These are phyloP conservation scores for Bolborhynchus lineola DNA, from an alignment of 2,113 vertebrate genomes.

Conservation along the genomic window DNA sequence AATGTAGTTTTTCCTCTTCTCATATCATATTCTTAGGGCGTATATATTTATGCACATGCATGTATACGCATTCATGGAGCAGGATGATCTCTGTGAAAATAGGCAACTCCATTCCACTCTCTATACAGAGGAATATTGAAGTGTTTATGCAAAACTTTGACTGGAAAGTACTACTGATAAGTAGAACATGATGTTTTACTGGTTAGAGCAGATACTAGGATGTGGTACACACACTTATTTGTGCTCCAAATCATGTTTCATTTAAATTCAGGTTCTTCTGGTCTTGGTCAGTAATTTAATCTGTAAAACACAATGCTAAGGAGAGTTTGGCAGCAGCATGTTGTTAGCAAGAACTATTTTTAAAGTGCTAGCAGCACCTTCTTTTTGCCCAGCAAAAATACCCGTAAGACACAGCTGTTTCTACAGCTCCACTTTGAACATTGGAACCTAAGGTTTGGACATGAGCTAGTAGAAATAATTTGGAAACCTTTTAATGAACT, in stretches of 20 bases:
- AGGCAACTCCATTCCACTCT: not conserved
- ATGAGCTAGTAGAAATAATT: not conserved
- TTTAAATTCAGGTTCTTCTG: not conserved
- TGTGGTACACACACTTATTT: not conserved
- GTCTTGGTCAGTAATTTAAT: not conserved
- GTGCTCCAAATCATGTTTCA: not conserved
- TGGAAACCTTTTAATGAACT: not conserved
- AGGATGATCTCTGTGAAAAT: not conserved
- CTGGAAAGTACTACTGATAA: not conserved
- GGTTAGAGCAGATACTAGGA: not conserved
- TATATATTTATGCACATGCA: fast-evolving
- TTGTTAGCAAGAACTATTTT: not conserved
- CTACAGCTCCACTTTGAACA: not conserved
- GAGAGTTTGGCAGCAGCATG: not conserved
- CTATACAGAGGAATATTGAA: not conserved
- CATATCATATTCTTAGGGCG: not conserved
- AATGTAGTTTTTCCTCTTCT: not conserved
- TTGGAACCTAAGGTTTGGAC: not conserved
- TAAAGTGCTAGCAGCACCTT: not conserved
- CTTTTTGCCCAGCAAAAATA: not conserved
- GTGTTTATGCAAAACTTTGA: not conserved
- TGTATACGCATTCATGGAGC: fast-evolving
- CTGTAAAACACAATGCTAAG: not conserved
- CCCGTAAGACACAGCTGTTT: not conserved
- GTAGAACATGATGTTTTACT: not conserved